These are phyloP conservation scores for Meiosimyza platycephala DNA, from an alignment of 2,888 invertebrate genomes.

Conservation along the genomic window DNA sequence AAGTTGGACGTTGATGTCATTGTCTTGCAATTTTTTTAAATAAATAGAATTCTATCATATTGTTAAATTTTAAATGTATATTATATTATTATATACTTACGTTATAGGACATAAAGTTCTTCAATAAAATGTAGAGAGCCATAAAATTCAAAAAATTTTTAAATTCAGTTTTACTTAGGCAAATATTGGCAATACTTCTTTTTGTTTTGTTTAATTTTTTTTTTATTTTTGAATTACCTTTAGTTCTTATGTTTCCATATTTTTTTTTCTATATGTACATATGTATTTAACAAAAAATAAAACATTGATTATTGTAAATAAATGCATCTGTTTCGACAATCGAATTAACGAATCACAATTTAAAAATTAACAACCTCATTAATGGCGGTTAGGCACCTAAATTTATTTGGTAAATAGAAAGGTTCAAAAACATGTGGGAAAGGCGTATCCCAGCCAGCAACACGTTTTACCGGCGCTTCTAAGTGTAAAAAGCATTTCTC, in stretches of 20 bases:
- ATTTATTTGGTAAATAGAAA: constrained; percentile 95
- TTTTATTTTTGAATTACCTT: not conserved
- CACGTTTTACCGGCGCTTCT: constrained; percentile 91
- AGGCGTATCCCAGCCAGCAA: constrained; percentile 95
- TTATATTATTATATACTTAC: not conserved
- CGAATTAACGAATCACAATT: constrained; percentile 46
- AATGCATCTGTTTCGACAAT: constrained; percentile 56
- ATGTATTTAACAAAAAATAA: constrained; percentile 12
- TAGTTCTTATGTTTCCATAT: too few species aligned
- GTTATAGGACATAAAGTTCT: not conserved
- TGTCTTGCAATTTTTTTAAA: not conserved
- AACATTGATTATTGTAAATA: constrained; percentile 45
- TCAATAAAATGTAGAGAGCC: not conserved
- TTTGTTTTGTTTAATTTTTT: constrained; percentile 1
- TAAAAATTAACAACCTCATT: constrained; percentile 80
- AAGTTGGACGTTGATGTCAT: not conserved
- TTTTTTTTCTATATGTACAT: not conserved
- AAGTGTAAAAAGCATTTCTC: constrained; percentile 93
- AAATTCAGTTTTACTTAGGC: not conserved
- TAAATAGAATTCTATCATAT: not conserved
- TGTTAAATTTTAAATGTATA: constrained; percentile 5
- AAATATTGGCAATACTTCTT: constrained; percentile 9
- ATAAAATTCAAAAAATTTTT: too few species aligned
- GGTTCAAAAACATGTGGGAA: constrained; percentile 97
- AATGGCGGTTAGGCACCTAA: constrained; percentile 88